Conservation (phyloP, 2,113 vertebrate species). For the Phainopepla nitens region DNA sequence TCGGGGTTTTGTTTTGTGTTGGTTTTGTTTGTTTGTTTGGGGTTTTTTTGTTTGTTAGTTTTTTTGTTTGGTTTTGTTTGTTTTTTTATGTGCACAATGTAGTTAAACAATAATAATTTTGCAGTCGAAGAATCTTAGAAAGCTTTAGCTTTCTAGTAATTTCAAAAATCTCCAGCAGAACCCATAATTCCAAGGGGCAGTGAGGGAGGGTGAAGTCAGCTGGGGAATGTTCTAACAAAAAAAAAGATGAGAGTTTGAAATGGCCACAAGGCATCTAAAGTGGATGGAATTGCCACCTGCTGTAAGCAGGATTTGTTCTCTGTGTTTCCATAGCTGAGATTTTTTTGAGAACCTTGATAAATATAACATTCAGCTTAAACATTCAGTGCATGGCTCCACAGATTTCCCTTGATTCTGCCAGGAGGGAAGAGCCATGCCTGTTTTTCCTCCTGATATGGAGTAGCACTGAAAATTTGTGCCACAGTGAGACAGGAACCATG, state of each 20-base stretch:
- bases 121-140: background rate
- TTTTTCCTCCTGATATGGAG: background rate
- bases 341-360: background rate
- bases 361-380: background rate
- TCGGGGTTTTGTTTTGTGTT: too few species aligned
- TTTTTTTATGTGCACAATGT: background rate
- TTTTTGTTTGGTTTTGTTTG: too few species aligned
- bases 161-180: background rate
- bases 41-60: background rate
- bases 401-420: background rate
- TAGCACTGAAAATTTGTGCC: background rate
- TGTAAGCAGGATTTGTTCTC: background rate
- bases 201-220: background rate
- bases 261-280: background rate
- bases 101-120: background rate
- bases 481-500: background rate
- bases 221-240: background rate
- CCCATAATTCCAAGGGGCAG: background rate
- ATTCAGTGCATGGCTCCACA: background rate
- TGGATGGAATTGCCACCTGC: background rate
- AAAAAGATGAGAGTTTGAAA: background rate
- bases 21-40: background rate
- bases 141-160: background rate
- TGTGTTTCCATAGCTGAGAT: background rate
- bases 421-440: rapidly evolving